Evolutionary conservation across 1,140 invertebrate species (phyloP).

Genomic region (Oncopeltus fasciatus): DNA sequence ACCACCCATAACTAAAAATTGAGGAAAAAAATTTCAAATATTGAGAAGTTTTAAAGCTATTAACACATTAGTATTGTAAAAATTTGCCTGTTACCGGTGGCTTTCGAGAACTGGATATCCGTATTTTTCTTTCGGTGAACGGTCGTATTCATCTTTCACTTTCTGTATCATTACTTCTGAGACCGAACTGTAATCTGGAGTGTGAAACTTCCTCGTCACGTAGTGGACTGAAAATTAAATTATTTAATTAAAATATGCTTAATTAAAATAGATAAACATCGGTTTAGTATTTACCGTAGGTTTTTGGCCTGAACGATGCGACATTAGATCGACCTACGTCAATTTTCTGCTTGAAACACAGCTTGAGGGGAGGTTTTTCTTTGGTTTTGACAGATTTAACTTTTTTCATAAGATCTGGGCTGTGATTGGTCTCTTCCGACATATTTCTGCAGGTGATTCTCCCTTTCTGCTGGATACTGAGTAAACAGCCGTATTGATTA

Average conservation of each 20-base stretch:
- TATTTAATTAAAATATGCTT: neutral
- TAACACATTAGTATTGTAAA: neutral
- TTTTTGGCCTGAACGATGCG: slow-evolving; percentile 15
- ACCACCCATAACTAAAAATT: slow-evolving; percentile 21
- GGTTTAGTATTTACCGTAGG: slow-evolving; percentile 14
- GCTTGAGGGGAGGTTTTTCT: slow-evolving; percentile 19
- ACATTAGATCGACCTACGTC: slow-evolving; percentile 21
- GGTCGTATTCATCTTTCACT: slow-evolving; percentile 13
- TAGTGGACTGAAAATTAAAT: slow-evolving; percentile 18
- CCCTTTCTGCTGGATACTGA: slow-evolving; percentile 3
- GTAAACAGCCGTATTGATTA: slow-evolving; percentile 15
- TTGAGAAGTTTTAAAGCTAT: neutral
- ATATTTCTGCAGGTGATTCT: neutral
- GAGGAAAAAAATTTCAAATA: neutral
- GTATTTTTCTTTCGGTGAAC: slow-evolving; percentile 17
- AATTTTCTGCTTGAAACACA: slow-evolving; percentile 21
- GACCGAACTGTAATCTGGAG: slow-evolving; percentile 11
- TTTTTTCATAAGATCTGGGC: neutral
- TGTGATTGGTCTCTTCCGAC: neutral
- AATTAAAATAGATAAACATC: neutral
- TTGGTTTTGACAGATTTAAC: too few relatives aligned
- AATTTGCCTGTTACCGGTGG: slow-evolving; percentile 17
- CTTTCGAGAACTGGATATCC: slow-evolving; percentile 17
- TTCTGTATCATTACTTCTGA: slow-evolving; percentile 11
- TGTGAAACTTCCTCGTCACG: slow-evolving; percentile 22